Percentiles rank a stretch among this genome's conserved stretches.
These are phyloP conservation scores for Microcebus murinus DNA, from an alignment of 2,113 vertebrate genomes.

Conservation along the genomic window DNA sequence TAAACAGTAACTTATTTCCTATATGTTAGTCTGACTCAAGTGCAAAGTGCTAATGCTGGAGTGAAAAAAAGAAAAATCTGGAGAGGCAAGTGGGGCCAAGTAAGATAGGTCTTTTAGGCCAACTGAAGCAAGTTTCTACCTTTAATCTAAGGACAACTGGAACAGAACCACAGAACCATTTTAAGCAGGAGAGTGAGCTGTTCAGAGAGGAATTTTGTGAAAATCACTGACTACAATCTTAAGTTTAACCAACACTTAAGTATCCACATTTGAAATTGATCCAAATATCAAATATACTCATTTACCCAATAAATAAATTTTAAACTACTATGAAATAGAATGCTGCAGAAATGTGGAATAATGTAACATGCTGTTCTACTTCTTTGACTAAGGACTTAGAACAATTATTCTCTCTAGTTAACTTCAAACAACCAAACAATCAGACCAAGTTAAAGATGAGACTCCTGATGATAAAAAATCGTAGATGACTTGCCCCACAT, in stretches of 20 bases:
- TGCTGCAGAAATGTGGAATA: background rate
- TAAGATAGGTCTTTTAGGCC: background rate
- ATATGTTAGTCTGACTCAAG: background rate
- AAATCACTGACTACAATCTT: background rate
- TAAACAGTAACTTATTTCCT: background rate
- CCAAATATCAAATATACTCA: background rate
- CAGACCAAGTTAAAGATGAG: background rate
- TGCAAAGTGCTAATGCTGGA: background rate
- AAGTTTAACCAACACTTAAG: background rate
- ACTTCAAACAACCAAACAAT: background rate
- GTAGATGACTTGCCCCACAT: background rate
- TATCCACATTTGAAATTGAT: background rate
- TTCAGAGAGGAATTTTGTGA: background rate
- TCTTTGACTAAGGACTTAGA: background rate
- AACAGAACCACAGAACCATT: background rate
- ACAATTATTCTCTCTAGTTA: background rate
- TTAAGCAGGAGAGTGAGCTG: background rate
- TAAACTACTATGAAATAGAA: background rate
- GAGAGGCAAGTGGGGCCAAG: background rate
- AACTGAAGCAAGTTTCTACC: background rate
- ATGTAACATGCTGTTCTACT: background rate
- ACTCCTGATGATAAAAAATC: background rate
- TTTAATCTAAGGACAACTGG: background rate
- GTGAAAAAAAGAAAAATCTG: background rate
- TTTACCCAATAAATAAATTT: background rate